Conservation (phyloP, 1,140 invertebrate species). For the Dinoponera quadriceps region DNA sequence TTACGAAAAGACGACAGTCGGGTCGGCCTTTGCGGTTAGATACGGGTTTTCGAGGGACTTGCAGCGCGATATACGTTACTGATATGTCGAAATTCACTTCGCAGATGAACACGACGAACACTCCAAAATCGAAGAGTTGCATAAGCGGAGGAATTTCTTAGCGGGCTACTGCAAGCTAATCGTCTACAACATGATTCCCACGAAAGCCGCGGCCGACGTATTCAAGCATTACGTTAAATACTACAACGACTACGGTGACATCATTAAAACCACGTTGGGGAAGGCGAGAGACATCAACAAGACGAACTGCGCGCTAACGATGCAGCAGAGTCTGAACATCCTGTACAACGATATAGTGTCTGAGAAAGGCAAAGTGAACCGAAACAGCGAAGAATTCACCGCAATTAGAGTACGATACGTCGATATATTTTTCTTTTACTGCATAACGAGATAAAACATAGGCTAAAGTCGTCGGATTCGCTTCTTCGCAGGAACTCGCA, state of each 20-base stretch:
- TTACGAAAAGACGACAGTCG: no score
- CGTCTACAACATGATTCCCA: slow-evolving; percentile 98
- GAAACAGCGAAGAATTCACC: slow-evolving; percentile 92
- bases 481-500: slow-evolving; percentile 92
- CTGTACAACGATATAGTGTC: slow-evolving; percentile 91
- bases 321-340: slow-evolving; percentile 95
- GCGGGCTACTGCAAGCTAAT: slow-evolving; percentile 99
- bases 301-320: slow-evolving; percentile 97
- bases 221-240: slow-evolving; percentile 99
- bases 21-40: no score
- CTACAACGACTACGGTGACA: slow-evolving; percentile 99
- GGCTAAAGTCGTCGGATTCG: not conserved
- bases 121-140: slow-evolving; percentile 96
- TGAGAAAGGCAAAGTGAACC: slow-evolving; percentile 88
- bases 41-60: no score
- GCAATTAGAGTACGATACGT: slow-evolving; percentile 90
- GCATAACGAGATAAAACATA: not conserved
- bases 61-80: not conserved
- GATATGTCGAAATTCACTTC: slow-evolving; percentile 1
- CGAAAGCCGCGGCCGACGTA: slow-evolving; percentile 96
- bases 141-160: slow-evolving; percentile 97
- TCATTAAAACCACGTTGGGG: slow-evolving; percentile 98
- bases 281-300: slow-evolving; percentile 99
- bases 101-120: slow-evolving; percentile 95
- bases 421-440: not conserved